Evolutionary conservation across 2,113 vertebrate species (phyloP), one percentile per base, ranked within the genome.

Genomic region (Garra rufa): DNA sequence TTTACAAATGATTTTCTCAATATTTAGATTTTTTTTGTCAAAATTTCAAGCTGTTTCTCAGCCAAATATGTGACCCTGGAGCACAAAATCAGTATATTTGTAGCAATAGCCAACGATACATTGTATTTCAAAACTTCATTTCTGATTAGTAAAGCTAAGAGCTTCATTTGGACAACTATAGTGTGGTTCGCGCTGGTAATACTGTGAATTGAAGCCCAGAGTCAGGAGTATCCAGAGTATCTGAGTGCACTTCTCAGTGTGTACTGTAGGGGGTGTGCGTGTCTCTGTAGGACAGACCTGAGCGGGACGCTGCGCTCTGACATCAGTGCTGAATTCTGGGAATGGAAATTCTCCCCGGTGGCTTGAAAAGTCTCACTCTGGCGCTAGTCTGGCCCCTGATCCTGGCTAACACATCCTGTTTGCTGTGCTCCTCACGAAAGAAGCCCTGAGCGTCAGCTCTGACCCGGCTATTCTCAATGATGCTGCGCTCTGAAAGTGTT

Each of bases 211-310:
- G 3, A 34, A 34, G 5, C 34, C 3, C 3, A 34, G 2, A 50
- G 15, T 17, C 15, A 17, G 46, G 14, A 17, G 14, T 6, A 9
- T 57, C 21, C 9, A 3, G 52, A 57, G 21, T 21, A 57, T 19
- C 55, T n/a, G 6, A 67, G 63, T 81, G 63, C 50, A 80, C n/a
- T 80, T n/a, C 30, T 21, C 38, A n/a, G 52, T 38, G 17, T 14
- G 44, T 14, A 84, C 87, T 77, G 84, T 87, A 52, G 81, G 84
- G 88, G 89, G 89, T 88, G 88, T 87, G 88, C 88, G 89, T 52
- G 46, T n/a, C n/a, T n/a, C n/a, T n/a, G n/a, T n/a, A n/a, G n/a
- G n/a, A n/a, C n/a, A n/a, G n/a, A n/a, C n/a, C n/a, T n/a, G n/a
- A n/a, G 48, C 5, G 6, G 17, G 26, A 63, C 28, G 61, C 2